Evolutionary conservation across 2,113 vertebrate genomes (phyloP).

Genomic region (Catharus fuscescens): DNA sequence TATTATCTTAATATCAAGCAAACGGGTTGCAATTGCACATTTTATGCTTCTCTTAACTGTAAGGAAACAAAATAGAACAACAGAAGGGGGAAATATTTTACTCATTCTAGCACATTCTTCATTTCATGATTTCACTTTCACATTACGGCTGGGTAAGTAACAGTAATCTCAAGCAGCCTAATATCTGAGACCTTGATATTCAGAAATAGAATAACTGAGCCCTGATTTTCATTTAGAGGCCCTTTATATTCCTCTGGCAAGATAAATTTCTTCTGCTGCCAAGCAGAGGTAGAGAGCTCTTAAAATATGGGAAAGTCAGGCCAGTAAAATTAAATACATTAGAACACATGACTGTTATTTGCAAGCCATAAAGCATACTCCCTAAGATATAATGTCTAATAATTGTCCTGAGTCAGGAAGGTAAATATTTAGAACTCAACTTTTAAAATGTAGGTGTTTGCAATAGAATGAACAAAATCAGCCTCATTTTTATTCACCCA

Average conservation of each 20-base stretch:
- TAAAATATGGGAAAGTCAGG: slow-evolving; percentile 47
- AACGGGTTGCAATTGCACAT: slow-evolving; percentile 66
- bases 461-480: slow-evolving; percentile 10
- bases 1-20: slow-evolving; percentile 73
- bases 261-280: slow-evolving; percentile 25
- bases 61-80: slow-evolving; percentile 53
- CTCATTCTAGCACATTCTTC: slow-evolving; percentile 61
- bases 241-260: slow-evolving; percentile 32
- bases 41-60: slow-evolving; percentile 67
- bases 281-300: background rate
- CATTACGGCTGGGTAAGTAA: slow-evolving; percentile 57
- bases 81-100: slow-evolving; percentile 58
- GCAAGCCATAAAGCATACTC: slow-evolving; percentile 26
- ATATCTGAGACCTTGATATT: slow-evolving; percentile 15
- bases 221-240: slow-evolving; percentile 43
- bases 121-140: slow-evolving; percentile 66
- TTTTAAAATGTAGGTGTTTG: slow-evolving; percentile 1
- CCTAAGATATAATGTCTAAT: slow-evolving; percentile 44
- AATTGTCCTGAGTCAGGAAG: slow-evolving; percentile 42
- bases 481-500: slow-evolving; percentile 3
- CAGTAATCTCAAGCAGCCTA: slow-evolving; percentile 34
- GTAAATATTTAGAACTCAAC: slow-evolving; percentile 45
- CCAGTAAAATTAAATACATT: slow-evolving; percentile 60
- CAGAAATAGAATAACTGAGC: slow-evolving; percentile 19
- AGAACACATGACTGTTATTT: slow-evolving; percentile 52